Evolutionary conservation across 2,888 invertebrate species (phyloP).

Genomic region (Molanna angustata): DNA sequence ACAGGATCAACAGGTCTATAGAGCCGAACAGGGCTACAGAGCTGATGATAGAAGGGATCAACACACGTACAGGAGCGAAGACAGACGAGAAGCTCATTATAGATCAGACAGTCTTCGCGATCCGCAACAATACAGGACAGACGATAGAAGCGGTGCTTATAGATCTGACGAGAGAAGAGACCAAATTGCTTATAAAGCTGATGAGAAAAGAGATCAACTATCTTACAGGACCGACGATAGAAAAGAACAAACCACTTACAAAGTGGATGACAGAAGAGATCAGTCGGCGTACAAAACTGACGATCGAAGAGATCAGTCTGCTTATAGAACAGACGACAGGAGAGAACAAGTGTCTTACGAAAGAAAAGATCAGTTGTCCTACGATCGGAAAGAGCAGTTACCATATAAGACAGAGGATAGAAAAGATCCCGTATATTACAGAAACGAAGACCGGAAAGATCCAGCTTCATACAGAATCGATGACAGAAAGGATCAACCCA

Average conservation of each 20-base stretch:
- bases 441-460: background rate
- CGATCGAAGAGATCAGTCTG: constrained; percentile 3
- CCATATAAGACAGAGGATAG: background rate
- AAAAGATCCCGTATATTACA: background rate
- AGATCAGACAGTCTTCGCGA: background rate
- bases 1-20: background rate
- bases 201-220: constrained; percentile 8
- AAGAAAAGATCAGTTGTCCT: too few relatives aligned
- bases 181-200: constrained; percentile 2
- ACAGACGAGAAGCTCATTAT: constrained; percentile 1
- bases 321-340: constrained; percentile 8
- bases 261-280: constrained; percentile 6
- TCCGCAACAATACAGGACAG: constrained; percentile 4
- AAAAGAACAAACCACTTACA: background rate
- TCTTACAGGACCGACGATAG: constrained; percentile 14
- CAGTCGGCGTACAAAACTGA: constrained; percentile 1
- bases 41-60: constrained; percentile 10
- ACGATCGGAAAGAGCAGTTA: background rate
- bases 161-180: constrained; percentile 10
- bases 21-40: constrained; percentile 1
- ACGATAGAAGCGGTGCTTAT: constrained; percentile 10
- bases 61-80: background rate
- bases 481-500: constrained; percentile 7
- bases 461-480: constrained; percentile 7
- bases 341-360: constrained; percentile 8